phyloP scores from a whole-genome alignment of 2,797 vertebrate species.

The Podargus strigoides region DNA sequence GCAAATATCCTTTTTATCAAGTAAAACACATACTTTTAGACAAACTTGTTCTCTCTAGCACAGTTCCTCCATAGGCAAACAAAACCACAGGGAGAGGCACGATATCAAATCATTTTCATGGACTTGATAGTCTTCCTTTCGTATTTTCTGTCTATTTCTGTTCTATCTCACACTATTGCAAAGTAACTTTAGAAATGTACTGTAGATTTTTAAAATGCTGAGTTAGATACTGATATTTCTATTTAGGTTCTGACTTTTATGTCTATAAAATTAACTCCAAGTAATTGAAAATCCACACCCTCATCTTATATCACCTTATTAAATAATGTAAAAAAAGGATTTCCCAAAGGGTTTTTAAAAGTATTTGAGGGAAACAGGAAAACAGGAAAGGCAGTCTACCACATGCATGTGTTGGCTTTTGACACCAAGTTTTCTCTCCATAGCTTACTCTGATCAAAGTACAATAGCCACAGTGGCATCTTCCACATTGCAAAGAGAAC shows the following conservation, averaged over 20 bases:
- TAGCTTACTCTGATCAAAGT: background rate
- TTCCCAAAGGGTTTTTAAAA: background rate
- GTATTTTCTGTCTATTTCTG: background rate
- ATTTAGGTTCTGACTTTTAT: background rate
- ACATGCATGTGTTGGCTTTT: background rate
- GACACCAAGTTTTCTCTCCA: background rate
- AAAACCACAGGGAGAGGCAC: background rate
- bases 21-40: background rate
- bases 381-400: background rate
- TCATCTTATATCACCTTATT: background rate
- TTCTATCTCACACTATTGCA: background rate
- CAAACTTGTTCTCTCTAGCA: background rate
- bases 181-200: background rate
- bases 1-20: background rate
- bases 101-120: background rate
- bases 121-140: background rate
- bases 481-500: background rate
- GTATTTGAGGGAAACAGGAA: background rate
- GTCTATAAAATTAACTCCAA: background rate
- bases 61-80: background rate
- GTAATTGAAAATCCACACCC: background rate
- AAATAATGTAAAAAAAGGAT: background rate
- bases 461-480: background rate
- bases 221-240: background rate
- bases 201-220: background rate